Evolutionary conservation across 2,113 vertebrate species (phyloP).

Genomic region (Raphicerus campestris): DNA sequence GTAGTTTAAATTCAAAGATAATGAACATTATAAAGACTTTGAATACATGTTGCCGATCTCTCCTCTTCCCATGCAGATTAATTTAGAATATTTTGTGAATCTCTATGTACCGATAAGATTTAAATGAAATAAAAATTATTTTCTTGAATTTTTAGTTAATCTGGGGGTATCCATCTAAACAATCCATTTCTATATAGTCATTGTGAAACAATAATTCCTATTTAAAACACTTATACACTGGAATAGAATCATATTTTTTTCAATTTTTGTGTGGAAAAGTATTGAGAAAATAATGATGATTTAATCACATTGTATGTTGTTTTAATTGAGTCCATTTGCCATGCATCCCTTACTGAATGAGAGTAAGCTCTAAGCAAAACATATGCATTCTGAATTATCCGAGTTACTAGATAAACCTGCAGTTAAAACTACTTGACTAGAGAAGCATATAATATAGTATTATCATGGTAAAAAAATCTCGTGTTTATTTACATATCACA

Average conservation of each 20-base stretch:
- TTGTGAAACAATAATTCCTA: neutral
- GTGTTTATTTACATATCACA: neutral
- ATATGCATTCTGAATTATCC: neutral
- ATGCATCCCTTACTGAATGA: neutral
- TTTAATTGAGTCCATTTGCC: neutral
- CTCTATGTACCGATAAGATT: neutral
- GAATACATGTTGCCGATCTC: neutral
- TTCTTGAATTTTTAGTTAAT: neutral
- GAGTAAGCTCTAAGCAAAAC: neutral
- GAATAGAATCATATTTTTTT: neutral
- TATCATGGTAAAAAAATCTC: neutral
- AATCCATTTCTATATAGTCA: neutral
- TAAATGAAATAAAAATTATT: conserved; percentile 15
- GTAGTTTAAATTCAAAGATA: neutral
- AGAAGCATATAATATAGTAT: neutral
- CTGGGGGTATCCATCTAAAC: neutral
- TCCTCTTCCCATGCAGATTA: neutral
- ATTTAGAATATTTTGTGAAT: neutral
- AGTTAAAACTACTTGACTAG: neutral
- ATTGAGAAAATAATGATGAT: neutral
- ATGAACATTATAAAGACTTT: neutral
- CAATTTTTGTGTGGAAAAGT: neutral
- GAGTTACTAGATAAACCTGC: neutral
- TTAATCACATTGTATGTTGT: neutral
- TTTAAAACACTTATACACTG: neutral